phyloP scores from a whole-genome alignment of 2,888 invertebrate species.

The Drosophila dives region DNA sequence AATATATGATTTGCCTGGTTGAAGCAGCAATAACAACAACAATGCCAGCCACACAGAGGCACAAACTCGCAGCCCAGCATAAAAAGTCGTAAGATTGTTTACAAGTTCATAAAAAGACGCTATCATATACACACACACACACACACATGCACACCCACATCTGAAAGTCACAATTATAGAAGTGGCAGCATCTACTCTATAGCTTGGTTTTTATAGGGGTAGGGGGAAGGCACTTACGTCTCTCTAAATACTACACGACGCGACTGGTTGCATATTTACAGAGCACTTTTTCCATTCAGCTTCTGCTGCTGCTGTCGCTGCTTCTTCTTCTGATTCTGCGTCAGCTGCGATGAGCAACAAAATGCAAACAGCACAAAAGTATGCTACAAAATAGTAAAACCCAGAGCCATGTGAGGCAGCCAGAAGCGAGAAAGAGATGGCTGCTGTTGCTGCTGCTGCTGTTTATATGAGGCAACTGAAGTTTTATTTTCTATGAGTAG shows the following conservation, averaged over 20 bases:
- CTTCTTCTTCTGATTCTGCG: constrained; percentile 20
- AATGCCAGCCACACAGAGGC: constrained; percentile 12
- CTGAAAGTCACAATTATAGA: constrained; percentile 46
- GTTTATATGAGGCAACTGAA: constrained; percentile 69
- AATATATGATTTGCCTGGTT: constrained; percentile 65
- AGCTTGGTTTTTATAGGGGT: not conserved
- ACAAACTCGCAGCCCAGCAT: constrained; percentile 1
- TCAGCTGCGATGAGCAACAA: constrained; percentile 42
- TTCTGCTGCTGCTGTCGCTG: constrained; percentile 4
- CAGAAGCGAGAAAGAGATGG: constrained; percentile 27
- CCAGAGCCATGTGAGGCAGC: not conserved
- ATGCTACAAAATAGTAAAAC: constrained; percentile 46
- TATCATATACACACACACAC: constrained; percentile 29
- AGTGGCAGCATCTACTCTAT: constrained; percentile 8
- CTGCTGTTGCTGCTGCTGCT: constrained; percentile 23
- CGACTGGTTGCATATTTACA: constrained; percentile 70
- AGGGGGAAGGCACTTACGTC: constrained; percentile 24
- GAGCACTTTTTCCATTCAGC: constrained; percentile 65
- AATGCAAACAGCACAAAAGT: constrained; percentile 61
- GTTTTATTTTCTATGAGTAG: constrained; percentile 42
- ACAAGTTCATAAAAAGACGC: constrained; percentile 79
- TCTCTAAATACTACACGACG: constrained; percentile 67
- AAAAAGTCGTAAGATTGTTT: constrained; percentile 79
- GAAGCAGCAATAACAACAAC: constrained; percentile 39
- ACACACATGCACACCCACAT: constrained; percentile 17